A percentile compares a stretch with the other conserved stretches of the same genome.
Conservation (phyloP, 1,140 invertebrate species). For the Magallana gigas region DNA sequence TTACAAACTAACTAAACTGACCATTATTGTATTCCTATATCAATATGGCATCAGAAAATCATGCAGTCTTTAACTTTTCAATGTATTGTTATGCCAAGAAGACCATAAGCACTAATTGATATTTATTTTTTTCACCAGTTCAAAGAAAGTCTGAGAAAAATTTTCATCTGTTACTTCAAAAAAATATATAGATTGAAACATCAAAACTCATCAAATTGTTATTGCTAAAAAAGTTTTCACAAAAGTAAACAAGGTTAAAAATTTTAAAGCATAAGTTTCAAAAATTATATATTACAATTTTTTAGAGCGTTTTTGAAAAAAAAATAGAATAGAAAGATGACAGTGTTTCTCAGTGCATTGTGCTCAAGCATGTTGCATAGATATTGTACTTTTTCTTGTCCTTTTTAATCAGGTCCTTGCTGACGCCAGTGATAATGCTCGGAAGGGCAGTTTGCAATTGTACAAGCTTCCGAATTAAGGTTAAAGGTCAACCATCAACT, state of each 20-base stretch:
- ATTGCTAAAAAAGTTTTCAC: too few relatives aligned
- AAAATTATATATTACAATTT: too few relatives aligned
- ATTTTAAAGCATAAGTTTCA: too few relatives aligned
- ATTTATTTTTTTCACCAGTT: slow-evolving; percentile 11
- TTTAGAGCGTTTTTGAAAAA: not conserved
- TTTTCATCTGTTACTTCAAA: not conserved
- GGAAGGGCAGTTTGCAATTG: slow-evolving; percentile 62
- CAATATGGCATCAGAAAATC: not conserved
- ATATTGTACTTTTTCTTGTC: slow-evolving; percentile 44
- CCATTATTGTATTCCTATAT: not conserved
- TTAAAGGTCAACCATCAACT: slow-evolving; percentile 62
- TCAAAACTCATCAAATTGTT: too few relatives aligned
- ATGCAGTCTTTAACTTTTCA: slow-evolving; percentile 38
- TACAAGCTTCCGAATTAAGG: slow-evolving; percentile 71
- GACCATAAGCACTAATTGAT: not conserved
- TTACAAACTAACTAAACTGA: not conserved
- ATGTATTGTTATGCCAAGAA: slow-evolving; percentile 32
- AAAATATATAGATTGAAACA: too few relatives aligned
- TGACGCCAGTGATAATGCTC: slow-evolving; percentile 58
- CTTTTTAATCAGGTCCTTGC: slow-evolving; percentile 62
- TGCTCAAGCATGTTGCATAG: slow-evolving; percentile 6
- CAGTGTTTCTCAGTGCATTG: not conserved
- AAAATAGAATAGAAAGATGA: not conserved
- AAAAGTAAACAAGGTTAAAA: too few relatives aligned
- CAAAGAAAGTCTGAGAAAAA: not conserved